Evolutionary conservation across 1,140 invertebrate genomes (phyloP).

Genomic region (Hesperophylax magnus): DNA sequence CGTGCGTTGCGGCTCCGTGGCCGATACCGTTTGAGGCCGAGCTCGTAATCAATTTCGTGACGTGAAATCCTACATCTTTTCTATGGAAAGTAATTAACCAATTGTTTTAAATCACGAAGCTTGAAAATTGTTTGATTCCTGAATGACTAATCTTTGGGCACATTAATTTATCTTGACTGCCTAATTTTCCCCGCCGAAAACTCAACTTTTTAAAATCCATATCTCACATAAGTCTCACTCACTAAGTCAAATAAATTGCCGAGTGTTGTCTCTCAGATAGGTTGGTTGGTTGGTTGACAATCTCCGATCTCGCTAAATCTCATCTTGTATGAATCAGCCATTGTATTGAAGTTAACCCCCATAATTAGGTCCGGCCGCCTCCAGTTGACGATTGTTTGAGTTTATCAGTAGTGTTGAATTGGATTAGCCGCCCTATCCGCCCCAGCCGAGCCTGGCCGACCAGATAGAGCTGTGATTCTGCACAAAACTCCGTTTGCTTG

Average conservation of each 20-base stretch:
- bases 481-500: constrained; percentile 26
- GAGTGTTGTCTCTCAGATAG: too few species aligned
- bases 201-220: too few species aligned
- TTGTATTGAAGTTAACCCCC: neutral
- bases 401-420: constrained; percentile 11
- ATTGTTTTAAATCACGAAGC: constrained; percentile 5
- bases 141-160: too few species aligned
- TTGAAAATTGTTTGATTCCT: neutral
- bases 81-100: constrained; percentile 6
- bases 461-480: neutral
- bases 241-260: too few species aligned
- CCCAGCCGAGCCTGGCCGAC: neutral
- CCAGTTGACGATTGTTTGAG: constrained; percentile 12
- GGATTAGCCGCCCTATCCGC: constrained; percentile 10
- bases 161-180: too few species aligned
- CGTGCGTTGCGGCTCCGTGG: neutral
- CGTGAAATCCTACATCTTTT: constrained; percentile 7
- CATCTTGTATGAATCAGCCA: too few species aligned
- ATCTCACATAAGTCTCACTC: too few species aligned
- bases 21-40: constrained; percentile 1
- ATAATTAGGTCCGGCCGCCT: constrained; percentile 19
- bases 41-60: neutral
- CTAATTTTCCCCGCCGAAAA: too few species aligned
- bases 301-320: too few species aligned
- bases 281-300: too few species aligned